Percentiles rank a stretch among this genome's conserved stretches.
phyloP scores from a whole-genome alignment of 2,113 vertebrate species.

The Pionites leucogaster region DNA sequence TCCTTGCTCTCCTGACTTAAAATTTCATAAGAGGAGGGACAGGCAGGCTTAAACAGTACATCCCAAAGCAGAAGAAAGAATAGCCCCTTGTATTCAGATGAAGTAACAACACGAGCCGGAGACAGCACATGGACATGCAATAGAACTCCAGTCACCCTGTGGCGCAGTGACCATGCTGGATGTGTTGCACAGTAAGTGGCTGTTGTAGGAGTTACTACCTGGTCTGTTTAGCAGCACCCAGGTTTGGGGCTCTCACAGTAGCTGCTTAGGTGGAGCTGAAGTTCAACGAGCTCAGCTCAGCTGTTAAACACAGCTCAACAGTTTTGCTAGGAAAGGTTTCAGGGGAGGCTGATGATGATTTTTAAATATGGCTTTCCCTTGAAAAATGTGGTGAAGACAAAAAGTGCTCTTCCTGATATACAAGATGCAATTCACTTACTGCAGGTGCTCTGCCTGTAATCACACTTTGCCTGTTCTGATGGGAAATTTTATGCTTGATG shows the following conservation, averaged over 20 bases:
- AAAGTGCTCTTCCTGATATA: not conserved
- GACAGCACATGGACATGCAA: accelerated
- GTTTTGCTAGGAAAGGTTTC: not conserved
- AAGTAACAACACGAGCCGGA: accelerated
- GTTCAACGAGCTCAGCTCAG: not conserved
- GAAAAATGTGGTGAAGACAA: not conserved
- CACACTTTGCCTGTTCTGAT: not conserved
- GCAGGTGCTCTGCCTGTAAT: not conserved
- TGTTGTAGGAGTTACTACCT: accelerated
- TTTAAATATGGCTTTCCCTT: not conserved
- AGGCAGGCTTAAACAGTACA: not conserved
- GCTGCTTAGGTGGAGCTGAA: not conserved
- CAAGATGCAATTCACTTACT: not conserved
- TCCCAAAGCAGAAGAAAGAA: not conserved
- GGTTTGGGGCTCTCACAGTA: not conserved
- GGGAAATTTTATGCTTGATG: not conserved
- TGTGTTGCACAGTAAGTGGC: accelerated
- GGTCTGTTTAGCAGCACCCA: not conserved
- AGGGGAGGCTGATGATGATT: not conserved
- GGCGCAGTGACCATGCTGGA: accelerated
- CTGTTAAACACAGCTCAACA: not conserved
- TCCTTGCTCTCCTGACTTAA: not conserved
- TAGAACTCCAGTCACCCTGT: accelerated
- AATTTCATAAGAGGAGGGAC: not conserved
- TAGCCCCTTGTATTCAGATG: accelerated